phyloP scores from a whole-genome alignment of 2,888 invertebrate species.

The Halictus ligatus region DNA sequence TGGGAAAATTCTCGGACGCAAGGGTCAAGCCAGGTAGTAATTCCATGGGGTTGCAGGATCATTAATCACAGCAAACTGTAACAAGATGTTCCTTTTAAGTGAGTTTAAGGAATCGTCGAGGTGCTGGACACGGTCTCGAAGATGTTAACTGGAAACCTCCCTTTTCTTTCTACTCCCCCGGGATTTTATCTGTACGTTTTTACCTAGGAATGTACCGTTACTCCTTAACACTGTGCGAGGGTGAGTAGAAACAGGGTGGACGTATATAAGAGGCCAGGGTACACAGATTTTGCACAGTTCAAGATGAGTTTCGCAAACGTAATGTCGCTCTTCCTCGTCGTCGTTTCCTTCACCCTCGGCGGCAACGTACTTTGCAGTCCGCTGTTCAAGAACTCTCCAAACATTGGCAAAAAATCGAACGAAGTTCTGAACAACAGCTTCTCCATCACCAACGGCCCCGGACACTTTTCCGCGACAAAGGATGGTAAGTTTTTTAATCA shows the following conservation, averaged over 20 bases:
- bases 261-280: conserved; percentile 12
- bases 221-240: too few species aligned
- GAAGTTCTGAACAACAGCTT: not conserved
- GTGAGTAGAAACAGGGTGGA: not conserved
- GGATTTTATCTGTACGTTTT: not conserved
- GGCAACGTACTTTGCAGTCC: conserved; percentile 2
- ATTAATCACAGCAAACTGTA: not conserved
- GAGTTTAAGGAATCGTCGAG: not conserved
- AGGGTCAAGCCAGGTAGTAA: not conserved
- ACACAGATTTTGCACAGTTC: conserved; percentile 14
- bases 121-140: not conserved
- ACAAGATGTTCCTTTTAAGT: not conserved
- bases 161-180: not conserved
- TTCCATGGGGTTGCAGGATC: not conserved
- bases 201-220: not conserved
- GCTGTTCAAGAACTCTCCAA: too few species aligned
- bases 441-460: not conserved
- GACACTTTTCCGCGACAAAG: not conserved
- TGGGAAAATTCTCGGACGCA: not conserved
- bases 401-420: not conserved
- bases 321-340: not conserved
- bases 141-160: not conserved
- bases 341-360: not conserved
- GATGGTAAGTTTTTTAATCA: not conserved
- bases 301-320: conserved; percentile 24